A percentile compares a stretch with the other conserved stretches of the same genome.
Evolutionary conservation across 1,140 invertebrate genomes (phyloP).

Genomic region (Zaprionus africanus): DNA sequence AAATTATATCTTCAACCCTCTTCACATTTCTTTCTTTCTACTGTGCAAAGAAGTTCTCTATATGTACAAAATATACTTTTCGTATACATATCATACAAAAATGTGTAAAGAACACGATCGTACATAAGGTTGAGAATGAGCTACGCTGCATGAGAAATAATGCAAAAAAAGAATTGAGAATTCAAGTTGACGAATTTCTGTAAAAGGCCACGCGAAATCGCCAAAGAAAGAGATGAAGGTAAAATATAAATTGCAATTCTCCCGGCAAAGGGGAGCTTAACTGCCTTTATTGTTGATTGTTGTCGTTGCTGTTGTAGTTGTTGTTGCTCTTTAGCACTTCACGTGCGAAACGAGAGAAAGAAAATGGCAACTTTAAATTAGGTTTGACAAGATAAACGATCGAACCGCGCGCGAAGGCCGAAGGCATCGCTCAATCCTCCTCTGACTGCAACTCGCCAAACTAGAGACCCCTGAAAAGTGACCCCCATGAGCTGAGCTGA

Average conservation of each 20-base stretch:
- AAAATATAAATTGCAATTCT: constrained; percentile 60
- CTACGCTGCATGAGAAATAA: background rate
- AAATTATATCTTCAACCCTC: background rate
- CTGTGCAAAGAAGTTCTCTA: background rate
- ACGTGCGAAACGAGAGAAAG: constrained; percentile 65
- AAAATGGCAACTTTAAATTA: constrained; percentile 69
- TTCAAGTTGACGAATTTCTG: constrained; percentile 41
- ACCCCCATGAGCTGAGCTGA: constrained; percentile 21
- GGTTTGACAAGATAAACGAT: constrained; percentile 79
- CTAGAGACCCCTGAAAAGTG: constrained; percentile 27
- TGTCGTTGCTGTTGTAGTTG: constrained; percentile 29
- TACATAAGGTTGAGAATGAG: background rate
- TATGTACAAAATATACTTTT: background rate
- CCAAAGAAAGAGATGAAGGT: background rate
- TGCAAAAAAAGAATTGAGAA: constrained; percentile 5
- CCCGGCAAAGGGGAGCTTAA: constrained; percentile 26
- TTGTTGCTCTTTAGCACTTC: constrained; percentile 73
- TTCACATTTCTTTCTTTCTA: background rate
- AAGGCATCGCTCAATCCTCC: constrained; percentile 2
- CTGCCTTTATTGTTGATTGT: constrained; percentile 45
- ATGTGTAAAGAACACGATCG: constrained; percentile 1
- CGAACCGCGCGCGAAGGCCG: constrained; percentile 10
- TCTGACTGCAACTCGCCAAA: constrained; percentile 6
- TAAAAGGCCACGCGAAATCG: constrained; percentile 45
- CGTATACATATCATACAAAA: background rate